Conservation (phyloP, 2,113 vertebrate species). For the Nothobranchius kuhntae region DNA sequence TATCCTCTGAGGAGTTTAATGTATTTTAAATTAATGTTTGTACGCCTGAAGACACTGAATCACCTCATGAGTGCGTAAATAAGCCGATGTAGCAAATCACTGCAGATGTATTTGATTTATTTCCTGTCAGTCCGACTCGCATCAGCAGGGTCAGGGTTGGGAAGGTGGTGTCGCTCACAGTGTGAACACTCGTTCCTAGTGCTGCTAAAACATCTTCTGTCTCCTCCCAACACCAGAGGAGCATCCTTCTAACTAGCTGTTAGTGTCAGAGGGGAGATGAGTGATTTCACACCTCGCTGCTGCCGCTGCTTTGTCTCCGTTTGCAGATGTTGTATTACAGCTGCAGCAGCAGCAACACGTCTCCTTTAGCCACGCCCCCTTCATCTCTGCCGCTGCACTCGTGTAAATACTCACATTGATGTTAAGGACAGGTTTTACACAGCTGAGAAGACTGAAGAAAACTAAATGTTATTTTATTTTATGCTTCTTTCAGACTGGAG, state of each 20-base stretch:
- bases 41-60: too few relatives aligned
- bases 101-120: too few relatives aligned
- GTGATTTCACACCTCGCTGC: slow-evolving; percentile 6
- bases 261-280: not conserved
- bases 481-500: not conserved
- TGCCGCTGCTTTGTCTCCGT: slow-evolving; percentile 9
- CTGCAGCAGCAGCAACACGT: slow-evolving; percentile 41
- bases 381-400: slow-evolving; percentile 23
- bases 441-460: slow-evolving; percentile 22
- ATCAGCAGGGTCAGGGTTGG: too few relatives aligned
- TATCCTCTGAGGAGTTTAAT: too few relatives aligned
- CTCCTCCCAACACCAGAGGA: slow-evolving; percentile 2
- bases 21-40: too few relatives aligned
- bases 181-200: slow-evolving; percentile 7
- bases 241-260: not conserved
- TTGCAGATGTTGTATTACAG: slow-evolving; percentile 59
- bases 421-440: slow-evolving; percentile 19
- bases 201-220: slow-evolving; percentile 28
- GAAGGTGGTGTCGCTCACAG: too few relatives aligned
- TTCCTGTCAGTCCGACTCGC: too few relatives aligned
- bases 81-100: too few relatives aligned
- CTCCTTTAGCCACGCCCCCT: slow-evolving; percentile 7
- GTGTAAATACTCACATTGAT: slow-evolving; percentile 63
- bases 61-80: too few relatives aligned
- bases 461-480: not conserved